Evolutionary conservation across 2,113 vertebrate genomes (phyloP).

Genomic region (Saccopteryx bilineata): DNA sequence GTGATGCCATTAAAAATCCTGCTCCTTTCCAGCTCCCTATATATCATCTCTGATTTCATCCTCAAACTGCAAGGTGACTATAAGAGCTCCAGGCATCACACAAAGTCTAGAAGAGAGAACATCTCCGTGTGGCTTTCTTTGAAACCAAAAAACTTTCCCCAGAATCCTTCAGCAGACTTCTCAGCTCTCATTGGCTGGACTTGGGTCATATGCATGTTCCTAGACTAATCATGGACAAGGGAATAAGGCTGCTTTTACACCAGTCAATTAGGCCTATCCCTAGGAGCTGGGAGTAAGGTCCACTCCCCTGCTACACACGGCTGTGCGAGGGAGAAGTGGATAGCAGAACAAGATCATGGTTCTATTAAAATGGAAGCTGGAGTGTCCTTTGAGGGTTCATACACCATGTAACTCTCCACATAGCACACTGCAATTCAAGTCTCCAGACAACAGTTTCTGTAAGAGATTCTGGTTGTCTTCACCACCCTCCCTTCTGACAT

Average conservation of each 20-base stretch:
- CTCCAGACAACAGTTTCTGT: not conserved
- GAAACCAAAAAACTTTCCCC: slow-evolving; percentile 14
- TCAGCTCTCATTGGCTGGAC: not conserved
- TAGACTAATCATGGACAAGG: not conserved
- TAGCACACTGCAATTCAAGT: not conserved
- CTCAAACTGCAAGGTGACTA: not conserved
- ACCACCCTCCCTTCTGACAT: not conserved
- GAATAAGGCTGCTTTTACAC: not conserved
- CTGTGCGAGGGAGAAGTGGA: not conserved
- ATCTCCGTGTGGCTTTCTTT: not conserved
- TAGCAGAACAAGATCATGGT: not conserved
- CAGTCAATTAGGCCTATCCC: not conserved
- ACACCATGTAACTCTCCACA: not conserved
- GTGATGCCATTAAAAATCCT: not conserved
- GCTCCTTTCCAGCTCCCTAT: not conserved
- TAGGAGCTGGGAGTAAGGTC: not conserved
- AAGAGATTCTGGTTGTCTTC: not conserved
- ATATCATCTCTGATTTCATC: not conserved
- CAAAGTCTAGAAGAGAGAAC: not conserved
- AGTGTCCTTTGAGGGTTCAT: not conserved
- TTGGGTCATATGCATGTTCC: not conserved
- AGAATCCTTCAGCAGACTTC: not conserved
- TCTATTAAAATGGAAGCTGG: not conserved
- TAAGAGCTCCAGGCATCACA: not conserved
- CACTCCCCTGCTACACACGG: not conserved